phyloP scores from a whole-genome alignment of 2,113 vertebrate genomes.

The Lagenorhynchus albirostris region DNA sequence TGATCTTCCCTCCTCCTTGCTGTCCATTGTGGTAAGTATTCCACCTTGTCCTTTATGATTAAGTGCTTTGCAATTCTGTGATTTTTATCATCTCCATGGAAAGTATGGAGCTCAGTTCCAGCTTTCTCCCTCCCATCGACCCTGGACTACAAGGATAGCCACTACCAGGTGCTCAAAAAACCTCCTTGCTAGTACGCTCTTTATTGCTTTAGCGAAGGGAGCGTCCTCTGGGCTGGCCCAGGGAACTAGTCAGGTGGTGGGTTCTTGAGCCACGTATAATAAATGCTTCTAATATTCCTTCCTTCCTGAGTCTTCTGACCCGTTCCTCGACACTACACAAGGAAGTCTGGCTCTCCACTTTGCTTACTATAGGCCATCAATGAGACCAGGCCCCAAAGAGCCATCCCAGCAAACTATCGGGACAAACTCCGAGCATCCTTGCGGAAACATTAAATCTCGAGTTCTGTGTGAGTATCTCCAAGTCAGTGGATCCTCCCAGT shows the following conservation, averaged over 20 bases:
- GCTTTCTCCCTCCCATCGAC: background rate
- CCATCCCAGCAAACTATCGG: background rate
- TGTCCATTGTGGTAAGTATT: background rate
- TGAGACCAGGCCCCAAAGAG: background rate
- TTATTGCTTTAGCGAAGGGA: background rate
- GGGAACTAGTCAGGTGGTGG: background rate
- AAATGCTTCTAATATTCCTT: background rate
- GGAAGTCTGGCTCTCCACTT: background rate
- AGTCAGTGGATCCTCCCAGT: background rate
- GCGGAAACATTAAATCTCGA: background rate
- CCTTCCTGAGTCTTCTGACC: background rate
- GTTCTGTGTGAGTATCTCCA: background rate
- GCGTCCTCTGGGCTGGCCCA: background rate
- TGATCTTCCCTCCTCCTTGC: background rate
- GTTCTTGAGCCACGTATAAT: background rate
- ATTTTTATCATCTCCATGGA: background rate
- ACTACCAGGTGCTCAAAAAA: background rate
- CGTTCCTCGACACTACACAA: background rate
- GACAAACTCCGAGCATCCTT: background rate
- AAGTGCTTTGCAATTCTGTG: background rate
- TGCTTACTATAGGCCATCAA: background rate
- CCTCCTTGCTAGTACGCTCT: background rate
- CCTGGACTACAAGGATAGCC: background rate
- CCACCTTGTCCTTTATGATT: background rate
- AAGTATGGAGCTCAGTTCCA: background rate